Evolutionary conservation across 37 sponge, comb jelly and placozoan species (phyloP), one percentile per base, ranked within the genome.

Genomic region (Haliclona indistincta): DNA sequence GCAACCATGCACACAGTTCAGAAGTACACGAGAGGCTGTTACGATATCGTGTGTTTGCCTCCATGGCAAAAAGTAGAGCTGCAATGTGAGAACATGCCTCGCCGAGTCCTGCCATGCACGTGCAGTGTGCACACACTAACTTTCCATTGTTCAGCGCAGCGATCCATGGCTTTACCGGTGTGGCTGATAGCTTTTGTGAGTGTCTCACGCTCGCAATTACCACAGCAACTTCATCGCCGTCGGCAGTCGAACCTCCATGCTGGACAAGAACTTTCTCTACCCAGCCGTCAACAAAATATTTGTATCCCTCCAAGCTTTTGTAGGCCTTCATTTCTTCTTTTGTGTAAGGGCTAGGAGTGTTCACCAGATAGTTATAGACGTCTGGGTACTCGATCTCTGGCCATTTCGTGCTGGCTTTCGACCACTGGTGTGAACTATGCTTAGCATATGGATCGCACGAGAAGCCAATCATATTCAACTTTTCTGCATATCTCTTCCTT

Each of bases 51-150:
- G 73, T 71, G 43, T 73, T 79, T 23, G 38, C 67, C 32, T 86
- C 80, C 3, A 72, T 28, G 23, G 62, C n/a, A 54, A 86, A 79
- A n/a, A 86, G 74, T n/a, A 79, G 13, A 30, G 86, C 80, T 80
- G 80, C 86, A 37, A 86, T 79, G 54, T 86, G 86, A 38, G 75
- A 73, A 68, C 86, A 86, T 6, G 80, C 74, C 33, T 79, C 86
- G 43, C 86, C 86, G 32, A 79, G 54, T 17, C 86, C 80, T 26
- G 86, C 86, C 86, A 85, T 78, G 36, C 86, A 85, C 8, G 47
- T 62, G 35, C 86, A 85, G 39, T 78, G 86, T 20, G 73, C 86
- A 43, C 77, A 77, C 20, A 86, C 58, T 36, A 86, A 43, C 26
- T 47, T 33, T 42, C 80, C 80, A 22, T 62, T 33, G 19, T 71